Percentiles rank a stretch among this genome's conserved stretches.
Evolutionary conservation across 2,888 invertebrate species (phyloP).

Genomic region (Xylophagus ater): DNA sequence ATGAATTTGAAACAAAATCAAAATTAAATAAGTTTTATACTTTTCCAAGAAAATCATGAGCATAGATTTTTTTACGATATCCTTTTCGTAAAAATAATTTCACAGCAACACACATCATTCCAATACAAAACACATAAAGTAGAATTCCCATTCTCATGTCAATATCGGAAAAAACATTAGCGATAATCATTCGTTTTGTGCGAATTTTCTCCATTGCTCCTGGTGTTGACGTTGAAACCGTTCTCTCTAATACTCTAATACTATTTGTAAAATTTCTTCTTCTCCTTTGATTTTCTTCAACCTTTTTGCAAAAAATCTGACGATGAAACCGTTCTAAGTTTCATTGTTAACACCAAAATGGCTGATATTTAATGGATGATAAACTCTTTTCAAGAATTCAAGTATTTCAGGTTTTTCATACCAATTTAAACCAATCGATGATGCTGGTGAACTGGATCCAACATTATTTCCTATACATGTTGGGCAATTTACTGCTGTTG

Average conservation of each 20-base stretch:
- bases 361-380: conserved; percentile 31
- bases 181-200: conserved; percentile 28
- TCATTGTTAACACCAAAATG: conserved; percentile 29
- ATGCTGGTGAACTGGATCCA: too few relatives aligned
- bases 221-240: too few relatives aligned
- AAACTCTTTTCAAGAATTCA: conserved; percentile 32
- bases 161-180: conserved; percentile 36
- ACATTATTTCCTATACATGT: conserved; percentile 53
- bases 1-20: background rate
- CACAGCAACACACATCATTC: conserved; percentile 63
- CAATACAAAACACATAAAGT: conserved; percentile 61
- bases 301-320: too few relatives aligned
- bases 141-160: conserved; percentile 68
- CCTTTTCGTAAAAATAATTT: conserved; percentile 54
- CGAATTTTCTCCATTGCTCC: conserved; percentile 25
- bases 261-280: too few relatives aligned
- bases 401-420: conserved; percentile 31
- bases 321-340: too few relatives aligned
- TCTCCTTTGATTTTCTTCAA: too few relatives aligned
- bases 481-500: conserved; percentile 54
- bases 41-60: conserved; percentile 58
- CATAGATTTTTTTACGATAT: conserved; percentile 63
- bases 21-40: too few relatives aligned
- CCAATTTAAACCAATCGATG: conserved; percentile 25
- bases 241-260: too few relatives aligned